Base-by-base conservation (phyloP, 2,113 vertebrate genomes). In the Lethenteron reissneri region DNA sequence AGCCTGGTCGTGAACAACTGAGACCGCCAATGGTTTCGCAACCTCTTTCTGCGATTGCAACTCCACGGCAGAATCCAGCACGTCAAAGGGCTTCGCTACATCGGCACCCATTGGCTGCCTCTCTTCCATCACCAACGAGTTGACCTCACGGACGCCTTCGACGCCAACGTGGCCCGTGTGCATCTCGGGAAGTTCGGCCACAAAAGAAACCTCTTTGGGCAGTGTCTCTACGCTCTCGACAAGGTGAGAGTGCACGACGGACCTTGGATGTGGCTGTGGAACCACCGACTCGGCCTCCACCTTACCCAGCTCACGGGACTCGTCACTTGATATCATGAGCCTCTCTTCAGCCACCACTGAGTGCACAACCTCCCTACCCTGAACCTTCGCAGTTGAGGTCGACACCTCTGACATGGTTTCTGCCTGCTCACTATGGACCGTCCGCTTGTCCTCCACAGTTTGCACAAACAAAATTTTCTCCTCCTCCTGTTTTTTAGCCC, bases 81-180 rank as follows among this genome's bases (percentile, higher is more conserved):
- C 57, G 10, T 78, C 74, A 11, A 83, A 13, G 14, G 81, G 80
- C 71, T 72, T 69, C 17, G 80, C 73, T 71, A 84, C 82, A 14
- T 78, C 80, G 17, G 83, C 83, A 58, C 75, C 69, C 7, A 87
- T 74, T 71, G 79, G 72, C 4, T 58, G 77, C 19, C 81, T 80
- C 62, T 83, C 83, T 14, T 77, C 71, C 59, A 79, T 82, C 70
- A 84, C 76, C 41, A 81, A 80, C 1, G 83, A 80, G 58, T 83
- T 83, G 58, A 85, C 76, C 72, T 83, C 83, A 74, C 82, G 81
- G 58, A 81, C 75, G 6, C 82, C 83, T 72, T 87, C 85, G 60
- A 81, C 84, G 2, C 81, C 79, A 70, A 78, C 76, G 73, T 82
- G 82, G 69, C 82, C 75, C 21, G 74, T 82, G 75, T 86, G 81